Percentiles rank a stretch among this genome's conserved stretches.
Evolutionary conservation across 1,140 invertebrate genomes (phyloP).

Genomic region (Halictus rubicundus): DNA sequence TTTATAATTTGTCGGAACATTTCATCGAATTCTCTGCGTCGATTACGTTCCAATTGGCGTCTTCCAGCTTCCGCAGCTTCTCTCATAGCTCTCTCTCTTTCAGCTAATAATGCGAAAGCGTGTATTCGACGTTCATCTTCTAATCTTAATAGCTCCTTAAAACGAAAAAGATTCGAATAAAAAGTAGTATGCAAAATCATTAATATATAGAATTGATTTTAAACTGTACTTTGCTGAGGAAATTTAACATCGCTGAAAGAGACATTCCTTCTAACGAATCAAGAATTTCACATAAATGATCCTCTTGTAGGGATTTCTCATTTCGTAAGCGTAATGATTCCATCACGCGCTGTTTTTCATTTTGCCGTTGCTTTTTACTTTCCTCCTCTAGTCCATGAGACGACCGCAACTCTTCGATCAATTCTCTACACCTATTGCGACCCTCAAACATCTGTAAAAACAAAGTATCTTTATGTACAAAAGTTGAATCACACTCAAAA

Average conservation of each 20-base stretch:
- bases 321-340: constrained; percentile 74
- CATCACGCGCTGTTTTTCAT: constrained; percentile 78
- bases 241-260: constrained; percentile 85
- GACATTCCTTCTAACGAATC: constrained; percentile 84
- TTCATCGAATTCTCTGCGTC: constrained; percentile 87
- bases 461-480: neutral
- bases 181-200: neutral
- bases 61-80: constrained; percentile 87
- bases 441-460: constrained; percentile 85
- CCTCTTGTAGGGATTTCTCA: constrained; percentile 71
- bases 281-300: constrained; percentile 79
- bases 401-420: constrained; percentile 86
- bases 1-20: constrained; percentile 86
- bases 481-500: neutral
- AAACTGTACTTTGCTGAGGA: constrained; percentile 82
- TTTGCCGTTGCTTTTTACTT: constrained; percentile 75
- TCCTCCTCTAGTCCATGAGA: constrained; percentile 83
- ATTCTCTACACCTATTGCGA: constrained; percentile 83
- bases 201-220: neutral
- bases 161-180: neutral
- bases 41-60: constrained; percentile 85
- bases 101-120: constrained; percentile 85
- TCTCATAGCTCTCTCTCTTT: constrained; percentile 84
- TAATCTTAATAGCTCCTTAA: constrained; percentile 85
- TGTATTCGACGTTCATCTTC: constrained; percentile 87